Percentiles rank a stretch among this genome's conserved stretches.
Conservation (phyloP, 1,140 invertebrate species). For the Telenomus remus region DNA sequence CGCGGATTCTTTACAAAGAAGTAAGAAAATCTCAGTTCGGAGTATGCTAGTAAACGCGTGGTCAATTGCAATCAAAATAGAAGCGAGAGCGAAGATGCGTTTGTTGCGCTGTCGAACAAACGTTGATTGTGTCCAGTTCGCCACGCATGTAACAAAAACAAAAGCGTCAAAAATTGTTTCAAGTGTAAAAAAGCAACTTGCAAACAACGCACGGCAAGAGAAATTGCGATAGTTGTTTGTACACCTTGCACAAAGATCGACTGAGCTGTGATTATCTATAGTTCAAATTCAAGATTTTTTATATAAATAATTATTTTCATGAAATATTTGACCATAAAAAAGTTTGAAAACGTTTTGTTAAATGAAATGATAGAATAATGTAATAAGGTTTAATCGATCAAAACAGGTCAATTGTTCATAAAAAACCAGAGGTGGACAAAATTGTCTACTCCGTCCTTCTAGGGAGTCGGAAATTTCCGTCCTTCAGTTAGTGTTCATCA, state of each 20-base stretch:
- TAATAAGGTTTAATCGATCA: background rate
- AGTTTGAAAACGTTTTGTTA: background rate
- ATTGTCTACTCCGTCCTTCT: conserved; percentile 7
- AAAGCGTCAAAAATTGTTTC: conserved; percentile 5
- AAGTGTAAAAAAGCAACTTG: conserved; percentile 11
- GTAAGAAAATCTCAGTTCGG: conserved; percentile 1
- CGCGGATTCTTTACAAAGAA: background rate
- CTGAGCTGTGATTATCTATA: background rate
- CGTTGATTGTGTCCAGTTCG: conserved; percentile 5
- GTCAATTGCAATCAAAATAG: background rate
- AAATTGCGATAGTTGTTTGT: conserved; percentile 5
- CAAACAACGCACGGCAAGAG: background rate
- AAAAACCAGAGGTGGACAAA: conserved; percentile 2
- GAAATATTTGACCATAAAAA: background rate
- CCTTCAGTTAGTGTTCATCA: conserved; percentile 3
- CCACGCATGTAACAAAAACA: conserved; percentile 3
- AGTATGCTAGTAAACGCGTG: conserved; percentile 6
- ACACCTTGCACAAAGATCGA: conserved; percentile 5
- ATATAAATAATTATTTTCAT: conserved; percentile 4
- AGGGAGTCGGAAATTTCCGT: conserved; percentile 2
- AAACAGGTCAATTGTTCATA: conserved; percentile 1
- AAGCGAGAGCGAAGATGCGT: conserved; percentile 1
- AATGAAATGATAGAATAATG: background rate
- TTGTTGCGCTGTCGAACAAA: conserved; percentile 2
- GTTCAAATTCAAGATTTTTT: background rate